Conservation (phyloP, 2,888 invertebrate species). For the Lottia scabra region DNA sequence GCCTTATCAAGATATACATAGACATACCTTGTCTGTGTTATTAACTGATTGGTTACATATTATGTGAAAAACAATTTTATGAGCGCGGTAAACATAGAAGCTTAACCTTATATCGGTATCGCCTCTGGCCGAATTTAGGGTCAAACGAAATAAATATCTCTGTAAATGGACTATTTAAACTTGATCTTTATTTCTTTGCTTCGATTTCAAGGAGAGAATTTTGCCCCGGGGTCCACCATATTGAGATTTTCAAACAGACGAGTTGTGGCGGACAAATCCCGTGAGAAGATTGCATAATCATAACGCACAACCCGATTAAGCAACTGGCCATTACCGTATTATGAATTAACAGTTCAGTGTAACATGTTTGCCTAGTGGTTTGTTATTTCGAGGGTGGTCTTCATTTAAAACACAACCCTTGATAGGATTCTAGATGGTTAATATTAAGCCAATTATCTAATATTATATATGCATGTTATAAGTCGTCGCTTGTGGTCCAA, state of each 20-base stretch:
- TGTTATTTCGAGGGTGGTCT: too few species aligned
- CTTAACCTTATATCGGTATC: not conserved
- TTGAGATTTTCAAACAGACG: not conserved
- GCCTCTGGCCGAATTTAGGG: not conserved
- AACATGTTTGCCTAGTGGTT: not conserved
- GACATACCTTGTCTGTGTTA: too few species aligned
- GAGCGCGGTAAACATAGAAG: too few species aligned
- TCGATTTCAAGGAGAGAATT: not conserved
- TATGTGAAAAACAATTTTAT: too few species aligned
- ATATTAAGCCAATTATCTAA: too few species aligned
- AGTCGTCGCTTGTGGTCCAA: too few species aligned
- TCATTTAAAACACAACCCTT: too few species aligned
- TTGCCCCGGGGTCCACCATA: not conserved
- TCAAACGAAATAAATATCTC: not conserved
- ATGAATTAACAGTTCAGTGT: not conserved
- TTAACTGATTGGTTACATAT: too few species aligned
- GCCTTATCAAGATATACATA: too few species aligned
- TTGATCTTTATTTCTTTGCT: not conserved
- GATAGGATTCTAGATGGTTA: too few species aligned
- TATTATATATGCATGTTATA: not conserved
- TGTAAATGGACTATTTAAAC: not conserved
- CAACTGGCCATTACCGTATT: not conserved
- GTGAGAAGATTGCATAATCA: slow-evolving; percentile 1
- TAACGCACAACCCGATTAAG: not conserved
- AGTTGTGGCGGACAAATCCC: not conserved